Conservation (phyloP, 2,113 vertebrate genomes). For the Brevimyrus niger region DNA sequence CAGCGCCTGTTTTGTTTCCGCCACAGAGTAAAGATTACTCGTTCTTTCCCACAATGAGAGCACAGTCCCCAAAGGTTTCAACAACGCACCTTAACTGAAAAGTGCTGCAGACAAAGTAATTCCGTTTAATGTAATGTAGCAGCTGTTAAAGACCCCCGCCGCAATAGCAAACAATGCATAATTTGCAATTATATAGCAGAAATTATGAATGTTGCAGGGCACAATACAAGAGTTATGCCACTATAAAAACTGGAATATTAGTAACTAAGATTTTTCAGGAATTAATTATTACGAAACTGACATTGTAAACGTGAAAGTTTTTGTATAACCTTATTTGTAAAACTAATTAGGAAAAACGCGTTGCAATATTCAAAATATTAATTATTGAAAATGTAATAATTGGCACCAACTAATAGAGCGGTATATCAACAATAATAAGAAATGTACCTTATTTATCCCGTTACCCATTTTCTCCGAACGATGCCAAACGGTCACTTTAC, state of each 20-base stretch:
- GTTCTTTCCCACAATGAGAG: neutral
- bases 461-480: slow-evolving; percentile 46
- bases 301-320: neutral
- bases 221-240: neutral
- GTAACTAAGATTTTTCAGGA: neutral
- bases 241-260: neutral
- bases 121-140: neutral
- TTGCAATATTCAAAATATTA: neutral
- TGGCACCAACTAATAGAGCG: neutral
- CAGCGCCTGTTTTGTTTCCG: neutral
- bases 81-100: neutral
- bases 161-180: neutral
- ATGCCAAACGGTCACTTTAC: neutral
- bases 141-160: neutral
- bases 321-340: neutral
- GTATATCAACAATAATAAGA: neutral
- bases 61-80: neutral
- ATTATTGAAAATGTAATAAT: neutral
- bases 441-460: slow-evolving; percentile 54
- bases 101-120: neutral
- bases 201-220: neutral
- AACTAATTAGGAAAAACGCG: neutral
- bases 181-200: neutral
- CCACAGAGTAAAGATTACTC: neutral
- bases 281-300: neutral